Base-by-base conservation (phyloP, 2,888 invertebrate species). In the Acanthosepion pharaonis region DNA sequence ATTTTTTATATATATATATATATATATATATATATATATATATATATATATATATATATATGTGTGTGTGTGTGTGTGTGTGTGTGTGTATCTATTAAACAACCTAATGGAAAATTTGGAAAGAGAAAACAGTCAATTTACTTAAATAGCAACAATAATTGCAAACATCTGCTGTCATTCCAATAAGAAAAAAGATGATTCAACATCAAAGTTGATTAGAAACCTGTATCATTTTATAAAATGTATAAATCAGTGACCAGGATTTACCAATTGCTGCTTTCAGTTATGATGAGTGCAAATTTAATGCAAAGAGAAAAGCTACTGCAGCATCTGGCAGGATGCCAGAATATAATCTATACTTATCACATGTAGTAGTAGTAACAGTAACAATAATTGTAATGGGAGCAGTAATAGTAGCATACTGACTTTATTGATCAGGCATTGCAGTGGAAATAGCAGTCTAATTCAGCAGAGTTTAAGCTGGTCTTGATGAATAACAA, bases 251-350 rank as follows among this genome's bases (percentile, higher is more conserved):
- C 78, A n/a, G 78, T 78, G 78, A 78, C 33, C 33, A 78, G 15
- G 11, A 78, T 78, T n/a, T 78, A 78, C 78, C 78, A 78, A 78
- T 78, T 78, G 78, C 78, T 78, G 78, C 78, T 78, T 78, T 33
- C 78, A 33, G 15, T 78, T 78, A n/a, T 78, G 9, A 78, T n/a
- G n/a, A 15, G 78, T 78, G n/a, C 9, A 78, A 78, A 78, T 33
- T 33, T 5, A 78, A 33, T 78, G 78, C n/a, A 78, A 78, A 15
- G 59, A 59, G 59, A 23, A 59, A 59, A 59, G n/a, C 78, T 78
- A 78, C 78, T 78, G 78, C 78, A 78, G n/a, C n/a, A 78, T n/a
- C 78, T 78, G 78, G 78, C 78, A 78, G 78, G 78, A 78, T n/a
- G 78, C 78, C 78, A 78, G 33, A 78, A 78, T n/a, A 78, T 78